These are phyloP conservation scores for Miichthys miiuy DNA, from an alignment of 2,797 vertebrate genomes.

Conservation along the genomic window DNA sequence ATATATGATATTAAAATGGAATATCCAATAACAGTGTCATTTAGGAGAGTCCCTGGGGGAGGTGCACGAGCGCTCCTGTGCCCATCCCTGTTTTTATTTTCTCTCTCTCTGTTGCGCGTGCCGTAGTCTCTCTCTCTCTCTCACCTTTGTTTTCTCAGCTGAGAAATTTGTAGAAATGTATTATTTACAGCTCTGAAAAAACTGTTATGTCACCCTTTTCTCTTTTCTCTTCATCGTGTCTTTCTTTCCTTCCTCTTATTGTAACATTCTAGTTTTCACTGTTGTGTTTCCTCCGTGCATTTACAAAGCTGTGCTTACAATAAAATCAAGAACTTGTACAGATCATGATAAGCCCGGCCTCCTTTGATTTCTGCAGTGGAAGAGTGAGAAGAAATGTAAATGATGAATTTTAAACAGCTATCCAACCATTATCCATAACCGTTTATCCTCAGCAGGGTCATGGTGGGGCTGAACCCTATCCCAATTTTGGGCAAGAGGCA, in stretches of 20 bases:
- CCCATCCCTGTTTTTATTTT: slow-evolving; percentile 71
- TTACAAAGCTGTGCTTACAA: slow-evolving; percentile 98
- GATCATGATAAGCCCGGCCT: slow-evolving; percentile 73
- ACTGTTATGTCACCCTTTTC: slow-evolving; percentile 77
- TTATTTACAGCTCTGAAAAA: slow-evolving; percentile 89
- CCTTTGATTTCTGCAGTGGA: slow-evolving; percentile 33
- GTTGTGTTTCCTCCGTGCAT: slow-evolving; percentile 93
- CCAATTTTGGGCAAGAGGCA: too few species aligned
- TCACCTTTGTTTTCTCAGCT: slow-evolving; percentile 70
- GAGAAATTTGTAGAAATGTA: slow-evolving; percentile 93
- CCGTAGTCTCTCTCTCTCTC: slow-evolving; percentile 72
- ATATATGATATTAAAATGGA: slow-evolving; percentile 79
- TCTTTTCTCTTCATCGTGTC: slow-evolving; percentile 78
- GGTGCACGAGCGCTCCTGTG: slow-evolving; percentile 63
- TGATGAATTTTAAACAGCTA: too few species aligned
- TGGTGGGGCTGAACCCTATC: too few species aligned
- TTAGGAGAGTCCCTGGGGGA: slow-evolving; percentile 62
- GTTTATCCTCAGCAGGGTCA: too few species aligned
- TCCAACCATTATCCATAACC: too few species aligned
- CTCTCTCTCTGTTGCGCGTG: slow-evolving; percentile 64
- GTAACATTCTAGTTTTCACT: slow-evolving; percentile 92
- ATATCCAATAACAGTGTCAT: slow-evolving; percentile 73
- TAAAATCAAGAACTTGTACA: slow-evolving; percentile 97
- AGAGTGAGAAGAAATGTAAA: neutral
- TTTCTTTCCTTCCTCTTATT: slow-evolving; percentile 78